phyloP scores from a whole-genome alignment of 2,113 vertebrate species.

The Alaudala cheleensis region DNA sequence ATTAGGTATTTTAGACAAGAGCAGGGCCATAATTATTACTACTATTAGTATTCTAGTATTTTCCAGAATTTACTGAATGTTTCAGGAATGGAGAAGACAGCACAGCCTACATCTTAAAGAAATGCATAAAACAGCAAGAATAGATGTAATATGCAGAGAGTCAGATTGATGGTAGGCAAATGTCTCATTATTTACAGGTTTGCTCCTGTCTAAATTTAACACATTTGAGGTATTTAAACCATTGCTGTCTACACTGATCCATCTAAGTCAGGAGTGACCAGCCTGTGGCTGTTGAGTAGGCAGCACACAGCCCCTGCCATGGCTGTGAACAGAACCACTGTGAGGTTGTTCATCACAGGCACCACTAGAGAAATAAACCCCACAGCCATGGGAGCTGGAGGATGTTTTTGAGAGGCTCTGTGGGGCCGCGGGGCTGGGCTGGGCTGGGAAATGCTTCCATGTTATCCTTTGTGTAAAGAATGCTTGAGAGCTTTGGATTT shows the following conservation, averaged over 20 bases:
- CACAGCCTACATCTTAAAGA: background rate
- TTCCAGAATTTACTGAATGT: background rate
- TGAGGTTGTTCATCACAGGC: background rate
- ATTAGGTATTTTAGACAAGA: conserved; percentile 25
- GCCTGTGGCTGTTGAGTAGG: background rate
- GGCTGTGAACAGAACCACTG: no score
- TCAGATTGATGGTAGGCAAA: background rate
- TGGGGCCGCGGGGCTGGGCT: rapidly evolving
- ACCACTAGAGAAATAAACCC: background rate
- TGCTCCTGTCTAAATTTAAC: background rate
- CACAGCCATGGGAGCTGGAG: background rate
- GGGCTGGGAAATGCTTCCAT: rapidly evolving
- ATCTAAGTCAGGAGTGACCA: background rate
- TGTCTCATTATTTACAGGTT: conserved; percentile 17
- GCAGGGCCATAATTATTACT: background rate
- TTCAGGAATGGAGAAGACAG: background rate
- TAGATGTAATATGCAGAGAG: background rate
- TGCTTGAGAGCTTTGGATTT: background rate
- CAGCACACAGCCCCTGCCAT: rapidly evolving
- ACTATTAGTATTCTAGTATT: conserved; percentile 14
- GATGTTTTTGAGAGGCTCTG: background rate
- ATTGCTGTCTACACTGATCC: background rate
- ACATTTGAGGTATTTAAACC: background rate
- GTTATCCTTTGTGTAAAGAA: background rate
- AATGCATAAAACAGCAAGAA: background rate